Base-by-base conservation (phyloP, 2,113 vertebrate species). In the Cebidichthys violaceus region DNA sequence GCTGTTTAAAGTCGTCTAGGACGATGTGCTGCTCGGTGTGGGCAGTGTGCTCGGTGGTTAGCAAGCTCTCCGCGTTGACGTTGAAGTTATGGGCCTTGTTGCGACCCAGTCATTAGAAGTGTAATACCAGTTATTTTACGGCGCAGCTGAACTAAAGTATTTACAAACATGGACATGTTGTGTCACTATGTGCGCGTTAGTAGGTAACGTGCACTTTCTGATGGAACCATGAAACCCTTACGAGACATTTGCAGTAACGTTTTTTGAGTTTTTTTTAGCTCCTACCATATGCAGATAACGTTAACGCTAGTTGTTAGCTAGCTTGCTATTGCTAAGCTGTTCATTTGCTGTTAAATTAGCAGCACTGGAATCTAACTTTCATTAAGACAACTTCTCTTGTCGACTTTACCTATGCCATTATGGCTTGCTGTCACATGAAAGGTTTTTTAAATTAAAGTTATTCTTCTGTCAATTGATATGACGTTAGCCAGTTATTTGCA, bases 11-110 rank as follows among this genome's bases (percentile, higher is more conserved):
- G 15, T 18, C 4, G 14, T 18, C 0, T 5, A 9, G 4, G 20
- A 29, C 9, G 17, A 7, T 18, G 4, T 9, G 22, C 20, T 9
- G 47, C 37, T 45, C 2, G 29, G 8, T 47, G 11, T 14, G 27
- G 15, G 2, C 15, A 17, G 17, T 61, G 24, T 57, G 24, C 9
- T 70, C 17, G 65, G 1, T 41, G 22, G 31, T 75, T 81, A 62
- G 71, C 31, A 24, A 18, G 60, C 66, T 75, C 11, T 73, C 9
- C n/a, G 69, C 55, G 35, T 29, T 68, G 74, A 27, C 69, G 68
- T 14, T 24, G 22, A 35, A 81, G 75, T 81, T 88, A 64, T 35
- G 71, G 93, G 91, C 92, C 92, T 92, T 87, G 84, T 86, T 70
- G 76, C 75, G 24, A 59, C 27, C 24, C 55, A 15, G 55, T 59